Evolutionary conservation across 2,113 vertebrate species (phyloP), one percentile per base, ranked within the genome.

Genomic region (Aleadryas rufinucha): DNA sequence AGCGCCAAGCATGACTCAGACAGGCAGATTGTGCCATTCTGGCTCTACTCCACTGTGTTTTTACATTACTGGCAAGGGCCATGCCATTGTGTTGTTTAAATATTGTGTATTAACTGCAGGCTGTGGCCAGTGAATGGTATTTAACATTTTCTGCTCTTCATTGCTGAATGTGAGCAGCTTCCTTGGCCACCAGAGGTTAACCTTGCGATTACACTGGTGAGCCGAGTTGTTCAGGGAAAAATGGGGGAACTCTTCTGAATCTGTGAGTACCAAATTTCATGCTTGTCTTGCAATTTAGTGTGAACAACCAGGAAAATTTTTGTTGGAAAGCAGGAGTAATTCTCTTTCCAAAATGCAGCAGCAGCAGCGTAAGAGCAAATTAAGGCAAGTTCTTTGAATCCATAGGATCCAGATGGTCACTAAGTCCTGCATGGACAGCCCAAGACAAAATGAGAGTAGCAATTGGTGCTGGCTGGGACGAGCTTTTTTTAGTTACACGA

Each of bases 41-140:
- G 80, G 94, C 78, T 87, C 70, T 33, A 5, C 45, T 96, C 95
- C 89, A 94, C 52, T 95, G n/a, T 66, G 84, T 65, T 97, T 95
- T 97, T 96, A 85, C 86, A 84, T 84, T 97, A 96, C 81, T 97
- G 76, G 91, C 94, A 96, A 93, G 90, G 92, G 83, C 92, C 80
- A 5, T 84, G 96, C 93, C 96, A 96, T 97, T 96, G 96, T 97
- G 92, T 94, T 96, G 95, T 86, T 44, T 82, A 95, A 87, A 95
- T 95, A 96, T 97, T 97, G 42, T 91, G 72, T 97, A 87, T 96
- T 97, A 96, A 92, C 66, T 93, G 35, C 85, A 93, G 94, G 91
- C 70, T 96, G 64, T 92, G 96, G 94, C 90, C 72, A 79, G 81
- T 81, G 90, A 93, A 78, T 77, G 69, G 61, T 92, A 68, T 94